Percentiles rank a stretch among this genome's conserved stretches.
These are phyloP conservation scores for Drosophila melanogaster DNA, from an alignment of 1,140 invertebrate genomes.

Conservation along the genomic window Release_6_plus_ISO1_MT NT_033779.5:624001-624500, in stretches of 20 bases:
- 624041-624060: slow-evolving; percentile 59
- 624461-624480: too few relatives aligned
- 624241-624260: slow-evolving; percentile 45
- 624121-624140: slow-evolving; percentile 3
- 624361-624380: slow-evolving; percentile 21
- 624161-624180: slow-evolving; percentile 84
- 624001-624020: slow-evolving; percentile 13
- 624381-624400: slow-evolving; percentile 1
- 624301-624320: slow-evolving; percentile 78
- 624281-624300: slow-evolving; percentile 30
- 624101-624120: slow-evolving; percentile 18
- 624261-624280: slow-evolving; percentile 16
- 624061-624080: slow-evolving; percentile 40
- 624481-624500: too few relatives aligned
- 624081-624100: neutral
- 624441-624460: too few relatives aligned
- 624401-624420: slow-evolving; percentile 17
- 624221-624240: slow-evolving; percentile 75
- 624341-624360: slow-evolving; percentile 39
- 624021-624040: slow-evolving; percentile 64
- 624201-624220: slow-evolving; percentile 64
- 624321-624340: slow-evolving; percentile 77
- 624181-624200: slow-evolving; percentile 82
- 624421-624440: neutral
- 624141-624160: slow-evolving; percentile 25